Evolutionary conservation across 2,113 vertebrate species (phyloP).

Genomic region (Aldabrachelys gigantea): DNA sequence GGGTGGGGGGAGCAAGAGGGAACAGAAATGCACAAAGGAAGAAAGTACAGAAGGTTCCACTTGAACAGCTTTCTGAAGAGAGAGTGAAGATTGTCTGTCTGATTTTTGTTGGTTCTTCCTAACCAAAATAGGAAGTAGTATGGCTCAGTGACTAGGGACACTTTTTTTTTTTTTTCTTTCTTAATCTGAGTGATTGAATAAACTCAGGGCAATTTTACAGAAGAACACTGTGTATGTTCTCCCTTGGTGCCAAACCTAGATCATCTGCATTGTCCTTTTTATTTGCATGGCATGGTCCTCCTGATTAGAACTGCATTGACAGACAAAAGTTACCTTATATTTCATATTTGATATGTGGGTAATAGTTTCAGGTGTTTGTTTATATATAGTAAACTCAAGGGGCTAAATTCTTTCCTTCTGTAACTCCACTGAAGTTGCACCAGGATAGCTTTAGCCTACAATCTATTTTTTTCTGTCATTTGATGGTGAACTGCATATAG

Average conservation of each 20-base stretch:
- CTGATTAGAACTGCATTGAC: background rate
- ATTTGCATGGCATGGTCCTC: slow-evolving; percentile 12
- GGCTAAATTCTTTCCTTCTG: background rate
- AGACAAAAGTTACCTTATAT: background rate
- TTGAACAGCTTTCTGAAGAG: background rate
- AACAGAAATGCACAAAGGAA: background rate
- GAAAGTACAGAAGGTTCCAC: background rate
- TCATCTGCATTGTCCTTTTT: slow-evolving; percentile 36
- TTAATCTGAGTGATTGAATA: slow-evolving; percentile 19
- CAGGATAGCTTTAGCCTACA: background rate
- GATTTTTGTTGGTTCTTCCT: slow-evolving; percentile 7
- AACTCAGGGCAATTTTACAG: background rate
- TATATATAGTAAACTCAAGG: background rate
- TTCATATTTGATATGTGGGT: background rate
- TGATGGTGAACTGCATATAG: background rate
- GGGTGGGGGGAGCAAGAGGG: background rate
- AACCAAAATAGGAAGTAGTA: slow-evolving; percentile 14
- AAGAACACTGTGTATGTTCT: background rate
- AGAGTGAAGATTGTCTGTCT: background rate
- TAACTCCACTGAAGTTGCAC: background rate
- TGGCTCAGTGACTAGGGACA: slow-evolving; percentile 16
- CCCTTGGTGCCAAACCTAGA: background rate
- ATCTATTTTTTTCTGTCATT: background rate
- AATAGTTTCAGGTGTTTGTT: slow-evolving; percentile 1
- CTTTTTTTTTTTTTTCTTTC: background rate